phyloP scores from a whole-genome alignment of 2,888 invertebrate species.

The Cylloceria caligata region DNA sequence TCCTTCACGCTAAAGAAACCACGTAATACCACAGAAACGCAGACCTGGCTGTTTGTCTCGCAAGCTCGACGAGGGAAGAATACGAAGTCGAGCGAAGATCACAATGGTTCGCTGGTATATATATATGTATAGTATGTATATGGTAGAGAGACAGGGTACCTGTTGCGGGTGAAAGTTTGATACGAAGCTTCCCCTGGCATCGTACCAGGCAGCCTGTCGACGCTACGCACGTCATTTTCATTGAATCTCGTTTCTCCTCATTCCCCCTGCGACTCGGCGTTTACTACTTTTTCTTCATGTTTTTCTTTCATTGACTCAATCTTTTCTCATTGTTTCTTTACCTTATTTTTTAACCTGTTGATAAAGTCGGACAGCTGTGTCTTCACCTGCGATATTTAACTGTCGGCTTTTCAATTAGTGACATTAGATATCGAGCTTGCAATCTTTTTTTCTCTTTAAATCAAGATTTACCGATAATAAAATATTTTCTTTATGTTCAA shows the following conservation, averaged over 20 bases:
- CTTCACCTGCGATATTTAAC: neutral
- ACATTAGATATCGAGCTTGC: neutral
- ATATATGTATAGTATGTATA: too few species aligned
- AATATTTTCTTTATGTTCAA: neutral
- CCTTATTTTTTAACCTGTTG: neutral
- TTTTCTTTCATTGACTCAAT: neutral
- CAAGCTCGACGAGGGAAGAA: constrained; percentile 29
- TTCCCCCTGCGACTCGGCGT: neutral
- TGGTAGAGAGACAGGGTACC: constrained; percentile 25
- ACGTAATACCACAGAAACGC: constrained; percentile 42
- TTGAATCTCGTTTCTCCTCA: constrained; percentile 37
- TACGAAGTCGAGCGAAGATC: constrained; percentile 13
- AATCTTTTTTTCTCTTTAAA: neutral
- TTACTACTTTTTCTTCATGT: neutral
- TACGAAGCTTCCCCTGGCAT: neutral
- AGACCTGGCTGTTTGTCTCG: constrained; percentile 40
- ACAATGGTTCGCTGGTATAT: constrained; percentile 23
- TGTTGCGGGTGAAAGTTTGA: constrained; percentile 57
- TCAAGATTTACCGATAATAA: neutral
- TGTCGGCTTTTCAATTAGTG: neutral
- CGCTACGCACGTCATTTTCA: constrained; percentile 45
- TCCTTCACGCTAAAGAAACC: neutral
- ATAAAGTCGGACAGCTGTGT: neutral
- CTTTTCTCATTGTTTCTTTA: neutral
- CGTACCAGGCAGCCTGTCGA: constrained; percentile 18